Conservation (phyloP, 2,113 vertebrate genomes). For the Stegostoma tigrinum region DNA sequence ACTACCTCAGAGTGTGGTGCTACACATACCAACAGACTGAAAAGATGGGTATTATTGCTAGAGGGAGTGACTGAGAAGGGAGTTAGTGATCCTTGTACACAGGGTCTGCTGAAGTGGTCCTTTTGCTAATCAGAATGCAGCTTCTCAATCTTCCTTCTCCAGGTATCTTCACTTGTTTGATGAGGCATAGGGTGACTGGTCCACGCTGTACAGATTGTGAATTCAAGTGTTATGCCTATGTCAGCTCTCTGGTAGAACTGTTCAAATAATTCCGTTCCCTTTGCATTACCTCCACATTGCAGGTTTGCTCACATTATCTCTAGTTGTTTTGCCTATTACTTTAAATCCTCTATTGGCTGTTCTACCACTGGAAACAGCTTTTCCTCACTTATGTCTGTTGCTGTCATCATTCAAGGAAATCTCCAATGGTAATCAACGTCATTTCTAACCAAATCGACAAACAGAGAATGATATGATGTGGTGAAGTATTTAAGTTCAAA, state of each 20-base stretch:
- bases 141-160: too few species aligned
- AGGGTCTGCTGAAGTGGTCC: too few species aligned
- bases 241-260: background rate
- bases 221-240: background rate
- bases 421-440: background rate
- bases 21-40: too few species aligned
- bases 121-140: too few species aligned
- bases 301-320: background rate
- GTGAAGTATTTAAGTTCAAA: background rate
- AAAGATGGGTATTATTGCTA: too few species aligned
- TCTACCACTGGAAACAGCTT: background rate
- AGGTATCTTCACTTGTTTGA: too few species aligned
- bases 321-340: background rate
- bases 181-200: background rate
- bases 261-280: background rate
- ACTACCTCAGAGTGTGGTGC: too few species aligned
- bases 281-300: background rate
- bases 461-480: too few species aligned
- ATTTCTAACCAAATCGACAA: background rate
- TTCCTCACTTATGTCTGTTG: background rate
- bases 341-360: background rate
- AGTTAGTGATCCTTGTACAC: too few species aligned
- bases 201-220: background rate
- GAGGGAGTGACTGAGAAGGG: too few species aligned
- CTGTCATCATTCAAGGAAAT: background rate